A percentile compares a stretch with the other conserved stretches of the same genome.
Conservation (phyloP, 2,797 vertebrate genomes). For the Tadarida brasiliensis region DNA sequence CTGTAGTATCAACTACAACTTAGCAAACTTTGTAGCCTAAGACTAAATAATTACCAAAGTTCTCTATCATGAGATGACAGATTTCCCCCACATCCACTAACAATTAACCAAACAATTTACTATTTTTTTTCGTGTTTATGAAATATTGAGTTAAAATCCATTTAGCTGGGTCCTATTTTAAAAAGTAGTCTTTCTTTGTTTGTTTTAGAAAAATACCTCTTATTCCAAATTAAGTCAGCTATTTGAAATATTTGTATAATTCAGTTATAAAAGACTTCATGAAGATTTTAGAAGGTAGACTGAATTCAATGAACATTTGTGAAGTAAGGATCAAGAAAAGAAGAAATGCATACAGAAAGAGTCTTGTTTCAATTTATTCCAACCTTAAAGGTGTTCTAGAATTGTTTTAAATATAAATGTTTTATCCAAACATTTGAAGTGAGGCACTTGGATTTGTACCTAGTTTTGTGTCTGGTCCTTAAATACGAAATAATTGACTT, state of each 20-base stretch:
- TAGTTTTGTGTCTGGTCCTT: background rate
- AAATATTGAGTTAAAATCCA: background rate
- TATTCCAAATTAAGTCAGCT: background rate
- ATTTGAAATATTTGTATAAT: background rate
- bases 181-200: background rate
- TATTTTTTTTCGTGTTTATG: background rate
- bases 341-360: background rate
- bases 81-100: background rate
- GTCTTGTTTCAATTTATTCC: background rate
- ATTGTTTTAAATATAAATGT: background rate
- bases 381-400: background rate
- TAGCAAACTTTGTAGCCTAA: constrained; percentile 17
- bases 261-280: constrained; percentile 19
- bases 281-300: background rate
- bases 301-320: background rate
- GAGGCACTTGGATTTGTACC: background rate
- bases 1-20: background rate
- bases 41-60: background rate
- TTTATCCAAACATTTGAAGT: background rate
- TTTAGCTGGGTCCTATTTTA: background rate
- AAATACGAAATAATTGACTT: background rate
- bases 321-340: background rate
- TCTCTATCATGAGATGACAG: background rate
- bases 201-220: background rate
- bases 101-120: background rate